Evolutionary conservation across 2,113 vertebrate species (phyloP).

Genomic region (Apistogramma diplotaenia): DNA sequence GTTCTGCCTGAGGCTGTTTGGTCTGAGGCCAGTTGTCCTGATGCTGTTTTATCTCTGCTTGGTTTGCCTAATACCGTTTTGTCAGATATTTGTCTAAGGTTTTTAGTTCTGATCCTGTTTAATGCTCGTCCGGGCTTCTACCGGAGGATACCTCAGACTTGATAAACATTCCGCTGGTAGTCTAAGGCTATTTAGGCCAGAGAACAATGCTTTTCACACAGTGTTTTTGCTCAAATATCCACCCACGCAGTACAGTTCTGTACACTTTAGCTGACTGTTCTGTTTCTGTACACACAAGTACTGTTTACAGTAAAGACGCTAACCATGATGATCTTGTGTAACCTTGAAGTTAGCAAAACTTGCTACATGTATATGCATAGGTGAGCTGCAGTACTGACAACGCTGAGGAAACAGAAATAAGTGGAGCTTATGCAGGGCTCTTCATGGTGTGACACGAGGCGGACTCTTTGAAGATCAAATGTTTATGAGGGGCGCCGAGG

Average conservation of each 20-base stretch:
- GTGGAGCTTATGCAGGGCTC: slow-evolving; percentile 17
- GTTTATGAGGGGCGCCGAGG: slow-evolving; percentile 42
- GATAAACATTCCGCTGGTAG: background rate
- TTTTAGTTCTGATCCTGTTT: background rate
- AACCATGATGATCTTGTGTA: slow-evolving; percentile 8
- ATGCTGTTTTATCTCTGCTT: slow-evolving; percentile 8
- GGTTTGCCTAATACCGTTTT: slow-evolving; percentile 15
- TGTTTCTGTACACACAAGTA: background rate
- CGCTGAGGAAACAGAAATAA: slow-evolving; percentile 26
- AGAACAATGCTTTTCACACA: background rate
- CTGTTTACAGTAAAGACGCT: background rate
- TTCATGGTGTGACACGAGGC: slow-evolving; percentile 53
- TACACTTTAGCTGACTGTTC: background rate
- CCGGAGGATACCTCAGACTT: background rate
- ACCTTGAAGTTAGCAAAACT: slow-evolving; percentile 2
- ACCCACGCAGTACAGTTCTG: background rate
- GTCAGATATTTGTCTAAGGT: background rate
- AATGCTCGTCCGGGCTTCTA: background rate
- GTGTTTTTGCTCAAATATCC: background rate
- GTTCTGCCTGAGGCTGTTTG: slow-evolving; percentile 19
- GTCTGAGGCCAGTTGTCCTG: background rate
- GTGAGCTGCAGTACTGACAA: background rate
- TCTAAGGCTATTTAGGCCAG: background rate
- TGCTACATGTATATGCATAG: background rate
- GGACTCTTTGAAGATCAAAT: slow-evolving; percentile 75